Conservation (phyloP, 2,888 invertebrate species). For the Hirtodrosophila alboralis region DNA sequence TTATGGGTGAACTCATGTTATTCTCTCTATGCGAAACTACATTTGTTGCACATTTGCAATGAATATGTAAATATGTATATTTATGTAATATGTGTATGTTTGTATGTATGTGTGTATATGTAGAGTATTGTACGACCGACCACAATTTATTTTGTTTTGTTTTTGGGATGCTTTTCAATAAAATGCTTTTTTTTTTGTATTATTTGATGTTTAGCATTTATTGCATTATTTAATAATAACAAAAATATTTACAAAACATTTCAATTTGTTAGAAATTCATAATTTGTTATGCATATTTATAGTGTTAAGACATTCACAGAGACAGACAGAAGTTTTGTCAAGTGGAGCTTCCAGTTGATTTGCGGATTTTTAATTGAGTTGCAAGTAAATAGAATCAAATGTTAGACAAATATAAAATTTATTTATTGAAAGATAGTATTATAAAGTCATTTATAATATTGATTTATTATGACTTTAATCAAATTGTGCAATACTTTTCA, state of each 20-base stretch:
- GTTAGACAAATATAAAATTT: too few species aligned
- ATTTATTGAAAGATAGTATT: too few species aligned
- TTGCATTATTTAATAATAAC: conserved; percentile 33
- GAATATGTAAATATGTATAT: conserved; percentile 39
- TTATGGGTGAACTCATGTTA: conserved; percentile 44
- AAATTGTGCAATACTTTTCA: too few species aligned
- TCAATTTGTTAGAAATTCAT: conserved; percentile 27
- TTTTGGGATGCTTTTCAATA: conserved; percentile 33
- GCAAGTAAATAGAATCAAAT: neutral
- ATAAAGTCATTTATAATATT: too few species aligned
- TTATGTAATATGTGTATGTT: conserved; percentile 17
- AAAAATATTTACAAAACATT: conserved; percentile 52
- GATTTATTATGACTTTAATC: too few species aligned
- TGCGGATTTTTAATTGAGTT: neutral
- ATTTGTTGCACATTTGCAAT: conserved; percentile 45
- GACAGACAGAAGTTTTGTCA: conserved; percentile 26
- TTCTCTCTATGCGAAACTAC: conserved; percentile 43
- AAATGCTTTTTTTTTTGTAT: conserved; percentile 35
- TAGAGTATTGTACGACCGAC: conserved; percentile 50
- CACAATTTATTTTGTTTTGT: too few species aligned
- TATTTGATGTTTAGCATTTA: conserved; percentile 28
- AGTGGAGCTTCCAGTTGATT: conserved; percentile 36
- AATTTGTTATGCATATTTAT: conserved; percentile 34
- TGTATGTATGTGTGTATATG: conserved; percentile 21
- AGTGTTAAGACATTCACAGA: conserved; percentile 16